A percentile compares a stretch with the other conserved stretches of the same genome.
These are phyloP conservation scores for Pararge aegeria DNA, from an alignment of 1,140 invertebrate genomes.

Conservation along the genomic window DNA sequence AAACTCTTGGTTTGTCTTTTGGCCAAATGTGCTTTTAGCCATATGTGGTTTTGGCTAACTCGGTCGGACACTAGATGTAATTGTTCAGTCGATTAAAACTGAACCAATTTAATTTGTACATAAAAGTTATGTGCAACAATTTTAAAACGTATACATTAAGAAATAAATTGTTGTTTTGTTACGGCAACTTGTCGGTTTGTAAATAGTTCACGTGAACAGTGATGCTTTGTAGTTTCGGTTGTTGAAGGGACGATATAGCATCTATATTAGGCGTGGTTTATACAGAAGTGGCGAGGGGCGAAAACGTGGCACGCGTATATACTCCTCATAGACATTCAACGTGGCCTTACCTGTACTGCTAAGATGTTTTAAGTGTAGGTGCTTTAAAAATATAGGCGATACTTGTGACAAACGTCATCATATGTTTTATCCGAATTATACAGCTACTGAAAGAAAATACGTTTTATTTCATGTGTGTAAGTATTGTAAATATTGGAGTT, in stretches of 20 bases:
- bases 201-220: constrained; percentile 68
- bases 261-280: constrained; percentile 30
- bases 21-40: not conserved
- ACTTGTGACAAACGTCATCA: too few species aligned
- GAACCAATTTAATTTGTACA: constrained; percentile 68
- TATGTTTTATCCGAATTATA: too few species aligned
- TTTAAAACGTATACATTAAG: constrained; percentile 62
- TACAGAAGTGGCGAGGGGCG: too few species aligned
- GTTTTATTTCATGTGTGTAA: too few species aligned
- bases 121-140: constrained; percentile 62
- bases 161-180: constrained; percentile 74
- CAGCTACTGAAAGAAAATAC: too few species aligned
- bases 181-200: constrained; percentile 75
- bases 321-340: too few species aligned
- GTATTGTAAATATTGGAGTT: too few species aligned
- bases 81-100: constrained; percentile 48
- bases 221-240: constrained; percentile 56
- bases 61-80: constrained; percentile 6
- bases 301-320: too few species aligned
- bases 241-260: constrained; percentile 44
- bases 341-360: too few species aligned
- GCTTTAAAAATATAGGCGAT: too few species aligned
- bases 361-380: too few species aligned
- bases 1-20: too few species aligned
- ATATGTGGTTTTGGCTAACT: not conserved